Base-by-base conservation (phyloP, 2,888 invertebrate species). In the Apamea crenata region DNA sequence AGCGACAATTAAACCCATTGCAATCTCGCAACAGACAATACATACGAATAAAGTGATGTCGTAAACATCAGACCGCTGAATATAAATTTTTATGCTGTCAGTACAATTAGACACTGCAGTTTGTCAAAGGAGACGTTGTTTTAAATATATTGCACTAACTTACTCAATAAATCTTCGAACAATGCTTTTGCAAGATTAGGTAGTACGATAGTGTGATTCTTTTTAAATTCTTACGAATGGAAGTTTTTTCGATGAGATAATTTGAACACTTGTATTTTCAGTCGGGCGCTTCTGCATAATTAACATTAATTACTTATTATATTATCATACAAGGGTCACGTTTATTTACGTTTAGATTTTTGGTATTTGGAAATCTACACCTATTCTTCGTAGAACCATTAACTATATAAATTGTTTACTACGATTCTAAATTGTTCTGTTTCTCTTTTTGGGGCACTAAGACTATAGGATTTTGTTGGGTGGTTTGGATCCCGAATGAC, bases 31-130 rank as follows among this genome's bases (percentile, higher is more conserved):
- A 78, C 72, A 66, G 81, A 75, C 86, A 77, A 88, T 88, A 81
- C 86, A 73, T 77, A 73, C 73, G 65, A 85, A 81, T 85, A 74
- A 73, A 86, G 69, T 76, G 69, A 85, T 88, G 85, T 85, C 85
- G 85, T 86, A 85, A 88, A 73, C 77, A 75, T 70, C 21, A n/a
- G 40, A 47, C 50, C 44, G 77, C 71, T 78, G 85, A 86, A 88
- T 85, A 86, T 88, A 88, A 77, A 76, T 85, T 88, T 84, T 65
- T 85, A 74, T 75, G 47, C 74, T 88, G 88, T 85, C 85, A 88
- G 76, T 81, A 88, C 65, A 85, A 81, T 85, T 81, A 81, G 81
- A 85, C 86, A 77, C 71, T 81, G 86, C 88, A 85, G 65, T 85
- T 85, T 85, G 82, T 85, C 82, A 85, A 85, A 70, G 29, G 36